phyloP scores from a whole-genome alignment of 2,113 vertebrate species.

The Numida meleagris region DNA sequence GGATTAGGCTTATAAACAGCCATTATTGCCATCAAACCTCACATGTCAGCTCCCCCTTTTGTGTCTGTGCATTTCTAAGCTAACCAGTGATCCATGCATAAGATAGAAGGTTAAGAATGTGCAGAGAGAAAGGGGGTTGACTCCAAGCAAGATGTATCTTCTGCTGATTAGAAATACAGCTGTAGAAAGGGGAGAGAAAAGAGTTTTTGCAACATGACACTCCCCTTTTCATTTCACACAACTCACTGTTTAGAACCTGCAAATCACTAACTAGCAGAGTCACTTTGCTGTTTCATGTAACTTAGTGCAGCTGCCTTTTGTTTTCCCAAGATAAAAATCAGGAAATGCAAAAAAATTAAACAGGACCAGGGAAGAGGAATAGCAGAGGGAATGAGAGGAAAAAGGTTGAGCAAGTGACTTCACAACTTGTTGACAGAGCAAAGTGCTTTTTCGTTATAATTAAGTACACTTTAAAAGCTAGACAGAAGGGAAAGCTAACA shows the following conservation, averaged over 20 bases:
- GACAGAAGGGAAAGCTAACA: neutral
- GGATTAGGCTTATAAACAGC: conserved; percentile 99
- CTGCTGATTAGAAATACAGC: conserved; percentile 95
- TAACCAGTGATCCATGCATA: conserved; percentile 99
- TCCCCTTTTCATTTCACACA: conserved; percentile 59
- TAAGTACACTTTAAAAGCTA: conserved; percentile 26
- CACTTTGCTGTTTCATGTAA: conserved; percentile 70
- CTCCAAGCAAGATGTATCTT: conserved; percentile 93
- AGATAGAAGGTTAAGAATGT: conserved; percentile 96
- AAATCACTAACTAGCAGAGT: conserved; percentile 60
- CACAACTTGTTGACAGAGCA: conserved; percentile 63
- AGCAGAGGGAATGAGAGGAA: conserved; percentile 41
- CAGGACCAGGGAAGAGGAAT: conserved; percentile 61
- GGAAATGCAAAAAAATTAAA: conserved; percentile 78
- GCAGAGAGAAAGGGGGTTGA: conserved; percentile 87
- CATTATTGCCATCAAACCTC: conserved; percentile 97
- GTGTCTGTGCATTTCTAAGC: conserved; percentile 97
- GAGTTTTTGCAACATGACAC: conserved; percentile 61
- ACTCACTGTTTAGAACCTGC: conserved; percentile 55
- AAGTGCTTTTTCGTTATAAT: conserved; percentile 42
- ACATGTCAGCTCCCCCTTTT: conserved; percentile 96
- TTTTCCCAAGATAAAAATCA: conserved; percentile 81
- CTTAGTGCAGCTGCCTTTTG: conserved; percentile 76
- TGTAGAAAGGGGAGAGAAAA: conserved; percentile 78
- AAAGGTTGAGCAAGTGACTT: conserved; percentile 60